Evolutionary conservation across 2,113 vertebrate genomes (phyloP), one percentile per base, ranked within the genome.

Genomic region (Emydocephalus ijimae): DNA sequence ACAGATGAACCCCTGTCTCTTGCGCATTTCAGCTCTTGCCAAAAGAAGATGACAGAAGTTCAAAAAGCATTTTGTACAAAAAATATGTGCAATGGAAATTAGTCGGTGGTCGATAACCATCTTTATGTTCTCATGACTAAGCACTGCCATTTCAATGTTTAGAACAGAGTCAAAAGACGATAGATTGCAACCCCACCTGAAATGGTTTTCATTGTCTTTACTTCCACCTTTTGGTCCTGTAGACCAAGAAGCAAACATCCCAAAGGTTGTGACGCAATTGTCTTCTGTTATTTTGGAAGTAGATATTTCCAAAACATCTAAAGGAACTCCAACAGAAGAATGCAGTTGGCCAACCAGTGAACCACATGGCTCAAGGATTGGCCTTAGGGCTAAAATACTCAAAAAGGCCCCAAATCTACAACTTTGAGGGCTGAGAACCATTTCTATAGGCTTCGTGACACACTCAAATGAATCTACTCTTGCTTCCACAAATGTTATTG

Each of bases 31-130:
- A 95, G 96, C 94, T 96, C 96, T 94, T 92, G 94, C 69, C 96
- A 96, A 94, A 97, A 98, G 98, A 98, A 98, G 98, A 97, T 98
- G 98, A 98, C 98, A 97, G 20, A 6, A 69, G 93, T 97, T 97
- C 97, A 97, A 96, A 98, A 96, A 50, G 15, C 20, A 7, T 23
- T 88, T 96, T 96, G 26, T 20, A 34, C 64, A 85, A 54, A 21
- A 26, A 24, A 85, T 50, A 86, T 96, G 96, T 89, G 18, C 95
- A 87, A 94, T 98, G 97, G 97, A 98, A 98, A 96, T 95, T 61
- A 81, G 97, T 91, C 3, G 95, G 90, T 93, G 93, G 95, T 57
- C 96, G 98, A 98, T 98, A 98, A 98, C 97, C 95, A 96, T 95
- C 91, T 90, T 92, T 92, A 95, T 95, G 95, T 97, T 97, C 94